Base-by-base conservation (phyloP, 2,888 invertebrate genomes). In the Palloptera scutellata region DNA sequence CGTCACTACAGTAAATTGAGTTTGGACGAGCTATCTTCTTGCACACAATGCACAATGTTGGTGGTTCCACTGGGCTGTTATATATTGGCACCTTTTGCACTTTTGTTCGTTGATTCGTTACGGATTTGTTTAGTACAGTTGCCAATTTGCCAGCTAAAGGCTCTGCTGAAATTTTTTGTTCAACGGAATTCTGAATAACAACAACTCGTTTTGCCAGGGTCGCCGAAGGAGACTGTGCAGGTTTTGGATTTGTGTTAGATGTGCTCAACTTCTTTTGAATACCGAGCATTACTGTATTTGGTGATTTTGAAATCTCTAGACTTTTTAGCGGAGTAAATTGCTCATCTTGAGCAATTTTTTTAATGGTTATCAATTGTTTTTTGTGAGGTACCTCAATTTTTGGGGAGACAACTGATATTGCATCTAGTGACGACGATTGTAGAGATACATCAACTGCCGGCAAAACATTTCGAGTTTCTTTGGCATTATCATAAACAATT, bases 1-100 rank as follows among this genome's bases (percentile, higher is more conserved):
- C 89, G 78, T 95, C 93, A 77, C 95, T 93, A 83, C 97, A 97
- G 84, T 95, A 97, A 75, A 95, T 92, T 64, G 93, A 93, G 78
- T 91, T 92, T n/a, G 88, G 87, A n/a, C 93, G 88, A 0, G 93
- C 90, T 12, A 71, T 15, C 17, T 89, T 90, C 78, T 92, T 92
- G 81, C 95, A 95, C 13, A 93, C 92, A 60, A 94, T 91, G 79
- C 95, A 95, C 40, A 54, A 72, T 5, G 71, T 63, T 1, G 71
- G 69, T 15, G 63, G 64, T 13, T 70, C 52, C 1, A 45, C 64
- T n/a, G 48, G 2, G 17, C 17, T 58, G 15, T 64, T 45, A 4
- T 45, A 6, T 58, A 10, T 9, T 13, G 17, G n/a, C 12, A 77
- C 70, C 66, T 80, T 81, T 15, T 77, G 68, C 4, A 78, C 74